Conservation (phyloP, 2,797 vertebrate species). For the Lepus townsendii region DNA sequence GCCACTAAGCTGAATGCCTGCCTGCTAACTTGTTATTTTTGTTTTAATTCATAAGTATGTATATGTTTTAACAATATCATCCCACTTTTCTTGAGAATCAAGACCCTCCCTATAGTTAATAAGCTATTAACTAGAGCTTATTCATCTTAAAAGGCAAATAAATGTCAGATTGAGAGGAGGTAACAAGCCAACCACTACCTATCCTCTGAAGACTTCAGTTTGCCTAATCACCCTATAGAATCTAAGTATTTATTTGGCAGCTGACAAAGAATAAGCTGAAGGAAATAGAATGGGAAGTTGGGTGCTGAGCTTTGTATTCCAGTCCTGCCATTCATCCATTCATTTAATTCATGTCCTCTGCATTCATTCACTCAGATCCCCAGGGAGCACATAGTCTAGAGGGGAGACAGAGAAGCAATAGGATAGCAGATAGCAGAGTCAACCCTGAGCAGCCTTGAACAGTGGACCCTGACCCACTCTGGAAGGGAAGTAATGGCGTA, state of each 20-base stretch:
- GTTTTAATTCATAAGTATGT: not conserved
- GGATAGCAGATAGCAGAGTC: no score
- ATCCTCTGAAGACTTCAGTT: not conserved
- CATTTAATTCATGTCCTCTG: not conserved
- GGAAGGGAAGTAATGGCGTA: not conserved
- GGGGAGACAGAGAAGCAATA: not conserved
- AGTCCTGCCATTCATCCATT: not conserved
- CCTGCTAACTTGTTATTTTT: not conserved
- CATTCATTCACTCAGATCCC: not conserved
- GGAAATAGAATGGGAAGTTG: not conserved
- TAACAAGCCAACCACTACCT: not conserved
- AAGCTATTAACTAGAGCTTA: not conserved
- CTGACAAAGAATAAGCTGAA: not conserved
- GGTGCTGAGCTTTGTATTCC: not conserved
- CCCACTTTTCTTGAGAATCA: not conserved
- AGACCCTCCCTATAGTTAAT: conserved; percentile 8
- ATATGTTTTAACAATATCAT: not conserved
- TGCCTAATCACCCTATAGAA: not conserved
- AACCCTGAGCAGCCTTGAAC: no score
- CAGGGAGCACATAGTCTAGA: not conserved
- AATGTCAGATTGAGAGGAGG: not conserved
- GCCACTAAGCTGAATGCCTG: no score
- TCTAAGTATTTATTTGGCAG: not conserved
- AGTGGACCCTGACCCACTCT: not conserved
- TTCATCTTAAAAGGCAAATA: conserved; percentile 39